A percentile compares a stretch with the other conserved stretches of the same genome.
Evolutionary conservation across 2,113 vertebrate species (phyloP).

Genomic region (Cathartes aura): DNA sequence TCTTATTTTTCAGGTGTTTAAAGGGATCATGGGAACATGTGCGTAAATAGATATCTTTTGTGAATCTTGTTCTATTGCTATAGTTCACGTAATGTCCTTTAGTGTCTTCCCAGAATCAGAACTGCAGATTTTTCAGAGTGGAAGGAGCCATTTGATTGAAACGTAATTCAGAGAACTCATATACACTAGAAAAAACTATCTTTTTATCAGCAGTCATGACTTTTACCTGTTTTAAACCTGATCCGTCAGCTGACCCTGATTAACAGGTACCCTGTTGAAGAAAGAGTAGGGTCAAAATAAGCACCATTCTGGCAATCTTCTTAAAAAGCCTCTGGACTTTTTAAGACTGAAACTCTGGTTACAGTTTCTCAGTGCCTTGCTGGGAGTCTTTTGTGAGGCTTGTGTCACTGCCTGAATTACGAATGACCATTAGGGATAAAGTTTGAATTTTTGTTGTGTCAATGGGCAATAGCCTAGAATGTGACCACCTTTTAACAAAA

Average conservation of each 20-base stretch:
- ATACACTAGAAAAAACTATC: background rate
- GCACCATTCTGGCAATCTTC: background rate
- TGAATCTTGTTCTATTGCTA: background rate
- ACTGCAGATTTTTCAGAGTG: background rate
- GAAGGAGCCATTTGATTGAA: background rate
- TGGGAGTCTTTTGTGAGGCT: background rate
- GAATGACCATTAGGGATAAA: background rate
- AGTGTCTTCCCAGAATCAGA: background rate
- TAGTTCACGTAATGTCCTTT: background rate
- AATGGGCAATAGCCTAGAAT: background rate
- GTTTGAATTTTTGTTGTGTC: background rate
- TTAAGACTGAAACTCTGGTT: background rate
- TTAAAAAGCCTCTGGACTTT: background rate
- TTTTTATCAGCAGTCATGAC: background rate
- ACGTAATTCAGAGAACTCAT: background rate
- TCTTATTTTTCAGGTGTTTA: background rate
- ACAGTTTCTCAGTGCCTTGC: background rate
- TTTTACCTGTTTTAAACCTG: background rate
- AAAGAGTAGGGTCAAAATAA: background rate
- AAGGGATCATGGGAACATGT: background rate
- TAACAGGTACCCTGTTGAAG: background rate
- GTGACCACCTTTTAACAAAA: background rate
- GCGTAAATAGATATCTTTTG: background rate
- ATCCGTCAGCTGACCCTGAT: background rate
- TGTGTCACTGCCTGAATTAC: background rate